Base-by-base conservation (phyloP, 2,113 vertebrate genomes). In the Actinemys pallida region DNA sequence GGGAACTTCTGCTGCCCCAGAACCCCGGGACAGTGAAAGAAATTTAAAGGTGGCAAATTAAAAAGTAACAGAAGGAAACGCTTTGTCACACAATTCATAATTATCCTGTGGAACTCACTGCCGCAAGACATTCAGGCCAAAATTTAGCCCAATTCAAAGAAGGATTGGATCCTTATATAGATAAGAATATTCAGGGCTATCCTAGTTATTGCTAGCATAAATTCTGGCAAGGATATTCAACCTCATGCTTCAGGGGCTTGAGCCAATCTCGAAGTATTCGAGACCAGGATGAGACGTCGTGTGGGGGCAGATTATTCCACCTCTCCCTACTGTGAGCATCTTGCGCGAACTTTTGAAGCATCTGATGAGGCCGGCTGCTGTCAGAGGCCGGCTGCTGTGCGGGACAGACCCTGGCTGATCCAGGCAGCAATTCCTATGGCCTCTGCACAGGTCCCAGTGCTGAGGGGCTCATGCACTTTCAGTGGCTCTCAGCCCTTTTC, bases 41-140 rank as follows among this genome's bases (percentile, higher is more conserved):
- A 8, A 47, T 1, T 0, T 82, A 65, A 52, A 24, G 22, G 2
- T 72, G 35, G 39, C 24, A 9, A 89, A 80, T 53, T 53, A 1
- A 50, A 57, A 83, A 82, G 10, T 57, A 86, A 82, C 24, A 10
- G n/a, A 4, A 57, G 78, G 75, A 89, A 91, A 79, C 53, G 9
- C 14, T 17, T 81, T 54, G n/a, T 29, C 79, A 9, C 25, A 53
- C 56, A 6, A n/a, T 39, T 25, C 24, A 25, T 17, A 42, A 56
- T 42, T 27, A 27, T 52, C 81, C 50, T 17, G 35, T 56, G 81
- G n/a, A 27, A 27, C 52, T 56, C 50, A 4, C 53, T 42, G 53
- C 31, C 11, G 25, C 52, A 10, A 9, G 81, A 24, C 35, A 54
- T 11, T 22, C 20, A 10, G n/a, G 65, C 14, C 19, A 39, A 52